Conservation (phyloP, 2,888 invertebrate species). For the Lasioglossum oenotherae region DNA sequence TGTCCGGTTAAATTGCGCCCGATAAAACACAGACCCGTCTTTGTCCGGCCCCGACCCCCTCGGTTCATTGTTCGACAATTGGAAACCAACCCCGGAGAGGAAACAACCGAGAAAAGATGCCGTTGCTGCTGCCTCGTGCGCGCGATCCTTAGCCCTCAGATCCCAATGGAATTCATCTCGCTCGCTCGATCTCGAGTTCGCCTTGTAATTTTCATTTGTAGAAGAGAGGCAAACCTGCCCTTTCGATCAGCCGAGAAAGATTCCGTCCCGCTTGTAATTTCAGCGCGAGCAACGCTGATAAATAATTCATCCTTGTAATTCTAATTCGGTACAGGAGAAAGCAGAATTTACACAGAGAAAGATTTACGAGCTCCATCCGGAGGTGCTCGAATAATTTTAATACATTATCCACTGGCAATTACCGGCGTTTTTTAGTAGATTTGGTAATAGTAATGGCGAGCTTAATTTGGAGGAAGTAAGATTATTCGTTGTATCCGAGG, state of each 20-base stretch:
- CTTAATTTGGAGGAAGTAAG: background rate
- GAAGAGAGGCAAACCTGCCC: background rate
- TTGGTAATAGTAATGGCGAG: background rate
- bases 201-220: conserved; percentile 7
- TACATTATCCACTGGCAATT: background rate
- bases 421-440: background rate
- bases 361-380: background rate
- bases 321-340: background rate
- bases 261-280: background rate
- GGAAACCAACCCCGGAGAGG: conserved; percentile 29
- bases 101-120: conserved; percentile 34
- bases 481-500: background rate
- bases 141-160: background rate
- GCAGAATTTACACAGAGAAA: background rate
- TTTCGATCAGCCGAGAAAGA: background rate
- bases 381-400: background rate
- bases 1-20: conserved; percentile 21
- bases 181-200: background rate
- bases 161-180: background rate
- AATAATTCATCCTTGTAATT: conserved; percentile 9
- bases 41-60: background rate
- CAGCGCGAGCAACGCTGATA: background rate
- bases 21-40: conserved; percentile 7
- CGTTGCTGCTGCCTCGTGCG: background rate
- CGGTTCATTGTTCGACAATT: conserved; percentile 40